Percentiles rank a stretch among this genome's conserved stretches.
Evolutionary conservation across 1,140 invertebrate species (phyloP).

Genomic region (Adelges cooleyi): DNA sequence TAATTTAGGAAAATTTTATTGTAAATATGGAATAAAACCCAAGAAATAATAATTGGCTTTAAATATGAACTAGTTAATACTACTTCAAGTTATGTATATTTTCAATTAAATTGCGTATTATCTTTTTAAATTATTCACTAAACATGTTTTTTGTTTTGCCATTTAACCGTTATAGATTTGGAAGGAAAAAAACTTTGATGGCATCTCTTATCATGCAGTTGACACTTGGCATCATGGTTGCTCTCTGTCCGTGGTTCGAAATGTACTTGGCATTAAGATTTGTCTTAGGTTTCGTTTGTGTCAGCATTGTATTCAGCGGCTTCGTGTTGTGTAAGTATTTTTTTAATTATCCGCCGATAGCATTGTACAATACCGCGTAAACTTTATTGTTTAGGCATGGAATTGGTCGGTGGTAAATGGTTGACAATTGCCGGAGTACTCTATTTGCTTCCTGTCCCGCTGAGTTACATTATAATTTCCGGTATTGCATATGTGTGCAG

Average conservation of each 20-base stretch:
- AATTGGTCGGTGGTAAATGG: conserved; percentile 61
- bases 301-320: conserved; percentile 58
- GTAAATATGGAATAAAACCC: too few relatives aligned
- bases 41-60: too few relatives aligned
- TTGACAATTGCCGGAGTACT: conserved; percentile 58
- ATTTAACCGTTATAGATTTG: conserved; percentile 55
- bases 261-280: conserved; percentile 50
- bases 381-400: conserved; percentile 42
- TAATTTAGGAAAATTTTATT: too few relatives aligned
- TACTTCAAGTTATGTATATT: too few relatives aligned
- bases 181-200: conserved; percentile 60
- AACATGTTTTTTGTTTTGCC: not conserved
- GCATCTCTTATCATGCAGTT: conserved; percentile 55
- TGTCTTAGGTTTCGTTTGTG: conserved; percentile 53
- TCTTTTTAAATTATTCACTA: too few relatives aligned
- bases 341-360: too few relatives aligned
- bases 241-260: conserved; percentile 51
- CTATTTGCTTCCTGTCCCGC: conserved; percentile 56
- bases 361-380: too few relatives aligned
- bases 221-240: conserved; percentile 45
- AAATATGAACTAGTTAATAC: too few relatives aligned
- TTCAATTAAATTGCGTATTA: too few relatives aligned
- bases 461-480: conserved; percentile 60
- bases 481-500: conserved; percentile 56
- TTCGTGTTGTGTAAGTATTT: conserved; percentile 46